Evolutionary conservation across 2,797 vertebrate genomes (phyloP), one percentile per base, ranked within the genome.

Genomic region (Psittacula derbiana): DNA sequence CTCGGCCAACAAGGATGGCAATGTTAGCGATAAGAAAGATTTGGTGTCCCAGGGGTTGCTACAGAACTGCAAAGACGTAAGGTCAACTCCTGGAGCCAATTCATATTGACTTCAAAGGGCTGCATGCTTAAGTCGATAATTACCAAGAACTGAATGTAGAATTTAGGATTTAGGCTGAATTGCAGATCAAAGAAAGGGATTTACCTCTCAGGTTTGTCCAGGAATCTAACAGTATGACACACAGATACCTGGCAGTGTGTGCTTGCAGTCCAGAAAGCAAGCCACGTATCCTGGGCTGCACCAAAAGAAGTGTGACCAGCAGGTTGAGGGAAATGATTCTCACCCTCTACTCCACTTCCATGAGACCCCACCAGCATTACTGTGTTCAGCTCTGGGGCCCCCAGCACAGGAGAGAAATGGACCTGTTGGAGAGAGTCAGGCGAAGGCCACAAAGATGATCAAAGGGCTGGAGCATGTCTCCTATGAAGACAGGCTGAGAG

Each of bases 11-110:
- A 58, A 24, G 11, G 15, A 11, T 36, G n/a, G 21, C 23, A 58
- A 24, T 44, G 27, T 16, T 25, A 1, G 0, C 5, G 16, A 11
- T 31, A n/a, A 28, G 10, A 11, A 40, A 3, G 0, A 0, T 15
- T 74, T 8, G 2, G 8, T 24, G 43, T 18, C 28, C 30, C 0
- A 5, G 0, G 30, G 23, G 36, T 2, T 1, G 52, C 47, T 62
- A 43, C 15, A 12, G 33, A 21, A 23, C 12, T 27, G 8, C 14
- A 8, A 8, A 49, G 14, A 30, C 11, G 0, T 11, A 4, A 44
- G 27, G 38, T 14, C 81, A 36, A 12, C 24, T 36, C 41, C 58
- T 17, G 52, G 30, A 64, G 41, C 8, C 36, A 33, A 60, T 61
- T 12, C 21, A 2, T 12, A 7, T 2, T 3, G 19, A 36, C 25